Percentiles rank a stretch among this genome's conserved stretches.
These are phyloP conservation scores for Peromyscus polionotus DNA, from an alignment of 2,113 vertebrate genomes.

Conservation along the genomic window DNA sequence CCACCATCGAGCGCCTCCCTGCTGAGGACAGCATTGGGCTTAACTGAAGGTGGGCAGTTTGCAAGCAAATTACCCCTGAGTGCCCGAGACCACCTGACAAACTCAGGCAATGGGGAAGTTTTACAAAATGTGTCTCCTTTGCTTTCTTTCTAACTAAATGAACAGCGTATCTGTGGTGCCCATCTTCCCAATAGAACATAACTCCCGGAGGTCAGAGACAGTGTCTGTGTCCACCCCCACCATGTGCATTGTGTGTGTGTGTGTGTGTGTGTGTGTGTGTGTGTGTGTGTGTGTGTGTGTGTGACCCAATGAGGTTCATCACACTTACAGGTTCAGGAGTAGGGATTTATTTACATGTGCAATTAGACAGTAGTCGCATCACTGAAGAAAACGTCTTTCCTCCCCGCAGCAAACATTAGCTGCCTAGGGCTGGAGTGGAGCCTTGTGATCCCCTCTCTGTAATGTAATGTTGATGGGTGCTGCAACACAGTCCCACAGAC, in stretches of 20 bases:
- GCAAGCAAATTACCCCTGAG: slow-evolving; percentile 33
- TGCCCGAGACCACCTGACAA: background rate
- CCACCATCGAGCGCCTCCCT: slow-evolving; percentile 19
- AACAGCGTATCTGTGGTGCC: background rate
- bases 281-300: background rate
- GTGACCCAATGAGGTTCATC: background rate
- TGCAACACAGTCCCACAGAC: background rate
- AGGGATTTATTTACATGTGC: background rate
- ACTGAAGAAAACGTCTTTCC: background rate
- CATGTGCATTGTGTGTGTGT: background rate
- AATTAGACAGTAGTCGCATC: background rate
- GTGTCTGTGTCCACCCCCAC: rapidly evolving
- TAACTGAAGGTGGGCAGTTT: background rate
- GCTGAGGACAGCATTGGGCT: rapidly evolving
- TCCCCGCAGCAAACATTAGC: background rate
- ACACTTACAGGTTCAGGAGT: background rate
- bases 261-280: background rate
- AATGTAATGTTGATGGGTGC: background rate
- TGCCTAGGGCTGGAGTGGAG: background rate
- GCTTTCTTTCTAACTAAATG: slow-evolving; percentile 17
- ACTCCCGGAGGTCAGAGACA: background rate
- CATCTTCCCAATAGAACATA: background rate
- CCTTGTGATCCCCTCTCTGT: background rate
- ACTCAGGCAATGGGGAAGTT: background rate
- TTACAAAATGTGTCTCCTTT: background rate